Percentiles rank a stretch among this genome's conserved stretches.
Evolutionary conservation across 2,797 vertebrate genomes (phyloP).

Genomic region (Mormyrops boulengeri): DNA sequence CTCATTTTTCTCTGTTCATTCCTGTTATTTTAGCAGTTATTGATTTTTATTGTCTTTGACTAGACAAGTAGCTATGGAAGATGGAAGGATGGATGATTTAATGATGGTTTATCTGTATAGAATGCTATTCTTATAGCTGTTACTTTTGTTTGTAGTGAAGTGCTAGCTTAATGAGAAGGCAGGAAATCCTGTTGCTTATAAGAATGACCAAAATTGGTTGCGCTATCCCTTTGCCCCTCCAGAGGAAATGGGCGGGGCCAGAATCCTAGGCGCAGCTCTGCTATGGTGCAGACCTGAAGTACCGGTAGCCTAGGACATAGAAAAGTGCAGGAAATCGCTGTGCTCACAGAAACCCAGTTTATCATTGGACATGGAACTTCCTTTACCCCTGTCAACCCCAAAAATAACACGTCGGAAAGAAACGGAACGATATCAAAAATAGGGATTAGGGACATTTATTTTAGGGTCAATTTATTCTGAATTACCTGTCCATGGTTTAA

Average conservation of each 20-base stretch:
- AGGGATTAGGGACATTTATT: neutral
- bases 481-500: neutral
- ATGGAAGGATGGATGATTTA: neutral
- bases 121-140: neutral
- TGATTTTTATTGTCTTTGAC: neutral
- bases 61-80: neutral
- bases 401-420: neutral
- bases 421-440: neutral
- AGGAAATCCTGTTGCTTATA: neutral
- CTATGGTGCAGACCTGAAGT: neutral
- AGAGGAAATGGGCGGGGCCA: slow-evolving; percentile 21
- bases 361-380: neutral
- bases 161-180: neutral
- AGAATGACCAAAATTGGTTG: neutral
- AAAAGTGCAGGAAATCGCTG: neutral
- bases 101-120: neutral
- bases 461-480: neutral
- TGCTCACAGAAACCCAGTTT: neutral
- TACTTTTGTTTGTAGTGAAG: neutral
- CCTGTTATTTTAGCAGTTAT: neutral
- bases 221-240: neutral
- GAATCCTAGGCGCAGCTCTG: neutral
- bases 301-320: neutral
- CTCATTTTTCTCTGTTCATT: neutral
- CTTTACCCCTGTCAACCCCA: neutral